phyloP scores from a whole-genome alignment of 2,888 invertebrate species.

The Ferrisia virgata region DNA sequence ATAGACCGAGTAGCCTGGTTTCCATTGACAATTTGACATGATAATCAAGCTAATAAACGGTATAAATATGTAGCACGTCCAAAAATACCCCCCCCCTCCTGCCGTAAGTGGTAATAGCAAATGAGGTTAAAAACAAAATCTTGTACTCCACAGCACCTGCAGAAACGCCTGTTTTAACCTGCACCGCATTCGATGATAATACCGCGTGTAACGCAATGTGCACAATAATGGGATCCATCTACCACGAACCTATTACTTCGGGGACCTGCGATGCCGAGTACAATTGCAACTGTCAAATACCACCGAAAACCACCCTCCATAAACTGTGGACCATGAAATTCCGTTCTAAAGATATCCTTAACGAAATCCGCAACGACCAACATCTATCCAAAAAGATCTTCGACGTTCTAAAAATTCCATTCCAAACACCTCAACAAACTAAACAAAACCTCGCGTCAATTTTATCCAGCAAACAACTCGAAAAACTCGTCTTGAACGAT shows the following conservation, averaged over 20 bases:
- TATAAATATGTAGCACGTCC: no score
- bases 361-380: neutral
- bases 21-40: no score
- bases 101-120: no score
- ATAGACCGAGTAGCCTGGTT: no score
- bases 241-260: neutral
- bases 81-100: no score
- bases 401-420: neutral
- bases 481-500: neutral
- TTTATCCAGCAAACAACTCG: neutral
- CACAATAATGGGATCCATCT: neutral
- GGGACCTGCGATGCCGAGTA: neutral
- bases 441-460: neutral
- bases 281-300: neutral
- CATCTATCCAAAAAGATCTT: neutral
- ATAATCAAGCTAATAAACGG: no score
- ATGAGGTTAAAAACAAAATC: no score
- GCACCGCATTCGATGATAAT: neutral
- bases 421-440: neutral
- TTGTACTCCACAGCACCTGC: neutral
- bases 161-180: neutral
- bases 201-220: neutral
- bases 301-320: neutral
- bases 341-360: neutral
- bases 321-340: neutral